Percentiles rank a stretch among this genome's conserved stretches.
Conservation (phyloP, 2,113 vertebrate species). For the Antechinus stuartii region DNA sequence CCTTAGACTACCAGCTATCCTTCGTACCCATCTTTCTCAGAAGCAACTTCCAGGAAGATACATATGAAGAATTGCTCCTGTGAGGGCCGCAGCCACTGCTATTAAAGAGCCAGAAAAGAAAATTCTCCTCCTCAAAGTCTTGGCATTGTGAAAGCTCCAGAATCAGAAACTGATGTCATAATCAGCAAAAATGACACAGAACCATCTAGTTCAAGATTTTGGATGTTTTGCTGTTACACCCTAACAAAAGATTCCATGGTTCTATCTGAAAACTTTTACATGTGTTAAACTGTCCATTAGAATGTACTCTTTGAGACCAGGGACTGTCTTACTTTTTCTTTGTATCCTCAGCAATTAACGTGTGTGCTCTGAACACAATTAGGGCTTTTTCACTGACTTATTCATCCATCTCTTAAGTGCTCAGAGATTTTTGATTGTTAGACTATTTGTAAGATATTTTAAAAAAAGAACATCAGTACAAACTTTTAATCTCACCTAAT, state of each 20-base stretch:
- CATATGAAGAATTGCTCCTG: not conserved
- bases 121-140: not conserved
- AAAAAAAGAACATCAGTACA: conserved; percentile 24
- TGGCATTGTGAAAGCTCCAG: not conserved
- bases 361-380: not conserved
- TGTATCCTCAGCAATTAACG: not conserved
- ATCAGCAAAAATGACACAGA: not conserved
- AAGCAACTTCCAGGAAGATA: not conserved
- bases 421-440: not conserved
- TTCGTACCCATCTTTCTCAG: not conserved
- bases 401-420: not conserved
- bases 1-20: not conserved
- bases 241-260: not conserved
- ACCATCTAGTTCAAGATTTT: not conserved
- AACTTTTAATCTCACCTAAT: conserved; percentile 23
- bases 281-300: not conserved
- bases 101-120: not conserved
- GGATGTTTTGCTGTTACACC: not conserved
- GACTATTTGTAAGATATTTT: not conserved
- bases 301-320: not conserved
- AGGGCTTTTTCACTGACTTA: not conserved
- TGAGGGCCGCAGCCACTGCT: not conserved
- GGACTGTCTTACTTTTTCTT: not conserved
- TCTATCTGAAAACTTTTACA: not conserved
- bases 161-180: not conserved